Evolutionary conservation across 2,888 invertebrate genomes (phyloP), one percentile per base, ranked within the genome.

Genomic region (Zygogramma bicolorata): DNA sequence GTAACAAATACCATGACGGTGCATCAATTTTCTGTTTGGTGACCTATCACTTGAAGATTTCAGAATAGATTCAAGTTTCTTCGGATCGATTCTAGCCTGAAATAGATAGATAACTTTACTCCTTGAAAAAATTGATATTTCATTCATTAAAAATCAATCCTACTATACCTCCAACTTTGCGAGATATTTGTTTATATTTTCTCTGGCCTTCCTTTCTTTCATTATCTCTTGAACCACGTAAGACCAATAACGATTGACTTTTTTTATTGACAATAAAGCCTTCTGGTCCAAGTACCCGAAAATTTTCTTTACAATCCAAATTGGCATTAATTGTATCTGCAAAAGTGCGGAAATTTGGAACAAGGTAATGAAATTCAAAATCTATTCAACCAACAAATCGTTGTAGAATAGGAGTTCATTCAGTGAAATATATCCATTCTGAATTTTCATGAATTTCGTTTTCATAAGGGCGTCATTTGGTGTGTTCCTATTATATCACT

Each of bases 241-340:
- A 1, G 77, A 29, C 81, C 81, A 83, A 66, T 81, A 81, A 13
- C 34, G 59, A 69, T 81, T 82, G 6, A 82, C 79, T 60, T 79
- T 77, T 53, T 79, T 81, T 1, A 80, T 20, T 57, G 71, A 75
- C 10, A 68, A 71, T 65, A 83, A 60, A 0, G 77, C 76, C 67
- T 80, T 80, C 22, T 66, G 70, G 61, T 81, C 80, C 1, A 83
- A 66, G 46, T 81, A 79, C 18, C 73, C 57, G 20, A 83, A 79
- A 20, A 83, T 83, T 59, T 80, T 79, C 62, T 82, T 83, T 0
- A 81, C 80, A 0, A 78, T 79, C 80, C 81, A 80, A 27, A 83
- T 71, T 0, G 83, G 83, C 46, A 83, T 63, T 20, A 81, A 61
- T 62, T 83, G 83, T 20, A 83, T 69, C 78, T 80, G 75, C 61